Evolutionary conservation across 92 coral and sea anemone genomes (phyloP).

Genomic region (Epizoanthus rinbou): DNA sequence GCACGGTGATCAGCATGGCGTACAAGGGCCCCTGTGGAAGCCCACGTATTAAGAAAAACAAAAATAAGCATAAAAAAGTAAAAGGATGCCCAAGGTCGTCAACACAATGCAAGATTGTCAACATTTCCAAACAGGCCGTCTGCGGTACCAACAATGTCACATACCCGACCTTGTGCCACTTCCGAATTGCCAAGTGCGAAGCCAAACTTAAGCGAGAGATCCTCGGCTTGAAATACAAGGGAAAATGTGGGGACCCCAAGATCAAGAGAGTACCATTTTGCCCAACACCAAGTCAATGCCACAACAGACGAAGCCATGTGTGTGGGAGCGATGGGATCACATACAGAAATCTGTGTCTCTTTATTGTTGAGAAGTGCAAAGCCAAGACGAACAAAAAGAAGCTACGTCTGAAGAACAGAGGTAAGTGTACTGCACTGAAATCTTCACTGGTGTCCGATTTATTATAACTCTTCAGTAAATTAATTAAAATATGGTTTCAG

Average conservation of each 20-base stretch:
- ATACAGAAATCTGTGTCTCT: slow-evolving; percentile 84
- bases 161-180: slow-evolving; percentile 76
- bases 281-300: slow-evolving; percentile 68
- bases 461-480: no score
- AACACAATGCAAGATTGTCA: slow-evolving; percentile 52
- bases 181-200: slow-evolving; percentile 80
- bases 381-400: slow-evolving; percentile 58
- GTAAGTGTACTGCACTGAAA: slow-evolving; percentile 44
- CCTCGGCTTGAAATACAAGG: slow-evolving; percentile 59
- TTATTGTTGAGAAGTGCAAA: slow-evolving; percentile 79
- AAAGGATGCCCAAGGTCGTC: slow-evolving; percentile 46
- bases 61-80: slow-evolving; percentile 31
- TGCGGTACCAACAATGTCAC: slow-evolving; percentile 87
- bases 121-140: slow-evolving; percentile 63
- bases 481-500: no score
- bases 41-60: slow-evolving; percentile 43
- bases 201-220: slow-evolving; percentile 58
- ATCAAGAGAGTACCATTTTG: slow-evolving; percentile 53
- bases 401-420: slow-evolving; percentile 50
- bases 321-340: slow-evolving; percentile 82
- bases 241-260: slow-evolving; percentile 83
- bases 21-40: slow-evolving; percentile 65
- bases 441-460: neutral
- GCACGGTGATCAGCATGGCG: slow-evolving; percentile 32
- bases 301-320: slow-evolving; percentile 57